These are phyloP conservation scores for Atrichornis clamosus DNA, from an alignment of 2,113 vertebrate genomes.

Conservation along the genomic window DNA sequence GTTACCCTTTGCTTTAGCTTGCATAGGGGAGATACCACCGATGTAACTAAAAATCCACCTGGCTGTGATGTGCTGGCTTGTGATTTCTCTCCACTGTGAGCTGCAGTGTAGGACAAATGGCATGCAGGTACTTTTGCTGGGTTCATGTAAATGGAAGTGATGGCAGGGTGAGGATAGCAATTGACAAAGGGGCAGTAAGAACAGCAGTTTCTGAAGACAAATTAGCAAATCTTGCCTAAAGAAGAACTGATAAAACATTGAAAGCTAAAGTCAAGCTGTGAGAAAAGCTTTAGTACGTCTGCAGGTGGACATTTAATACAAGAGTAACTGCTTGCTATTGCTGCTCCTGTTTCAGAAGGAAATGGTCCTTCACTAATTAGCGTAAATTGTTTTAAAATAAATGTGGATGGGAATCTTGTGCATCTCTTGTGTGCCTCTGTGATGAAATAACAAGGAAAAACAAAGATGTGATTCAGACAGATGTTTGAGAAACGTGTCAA, in stretches of 20 bases:
- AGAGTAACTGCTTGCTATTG: background rate
- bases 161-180: background rate
- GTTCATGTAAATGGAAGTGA: background rate
- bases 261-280: slow-evolving; percentile 49
- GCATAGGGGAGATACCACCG: background rate
- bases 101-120: background rate
- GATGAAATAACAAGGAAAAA: slow-evolving; percentile 6
- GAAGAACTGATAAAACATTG: slow-evolving; percentile 16
- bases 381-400: slow-evolving; percentile 46
- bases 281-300: slow-evolving; percentile 46
- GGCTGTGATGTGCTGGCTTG: background rate
- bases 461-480: background rate
- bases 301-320: slow-evolving; percentile 39
- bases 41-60: background rate
- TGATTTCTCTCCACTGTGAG: background rate
- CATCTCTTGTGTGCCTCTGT: background rate
- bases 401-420: background rate
- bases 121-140: background rate
- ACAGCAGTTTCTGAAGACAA: background rate
- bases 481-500: background rate
- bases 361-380: slow-evolving; percentile 58
- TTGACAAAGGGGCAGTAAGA: background rate
- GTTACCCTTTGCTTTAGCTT: background rate
- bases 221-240: slow-evolving; percentile 15
- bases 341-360: slow-evolving; percentile 30